Percentiles rank a stretch among this genome's conserved stretches.
phyloP scores from a whole-genome alignment of 35 echinoderm and acorn worm genomes.

The Eucidaris tribuloides region DNA sequence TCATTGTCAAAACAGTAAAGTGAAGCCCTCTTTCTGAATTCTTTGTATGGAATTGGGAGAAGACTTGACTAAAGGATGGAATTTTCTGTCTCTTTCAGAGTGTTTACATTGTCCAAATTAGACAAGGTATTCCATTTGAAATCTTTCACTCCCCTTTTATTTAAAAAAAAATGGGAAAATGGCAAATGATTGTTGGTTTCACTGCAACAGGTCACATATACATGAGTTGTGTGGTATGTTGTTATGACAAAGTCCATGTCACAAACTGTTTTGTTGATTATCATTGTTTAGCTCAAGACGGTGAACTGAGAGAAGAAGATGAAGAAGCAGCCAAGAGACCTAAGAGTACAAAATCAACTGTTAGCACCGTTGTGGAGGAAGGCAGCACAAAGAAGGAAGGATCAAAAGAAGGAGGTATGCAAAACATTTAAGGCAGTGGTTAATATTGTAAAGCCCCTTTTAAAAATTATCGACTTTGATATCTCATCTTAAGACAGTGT shows the following conservation, averaged over 20 bases:
- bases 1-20: no score
- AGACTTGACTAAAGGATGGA: no score
- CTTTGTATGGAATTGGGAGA: no score
- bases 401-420: background rate
- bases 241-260: background rate
- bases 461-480: background rate
- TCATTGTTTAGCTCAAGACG: background rate
- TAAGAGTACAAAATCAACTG: background rate
- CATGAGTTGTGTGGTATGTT: background rate
- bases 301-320: background rate
- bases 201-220: background rate
- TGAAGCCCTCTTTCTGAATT: no score
- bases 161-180: background rate
- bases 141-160: background rate
- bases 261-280: background rate
- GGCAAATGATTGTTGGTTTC: background rate
- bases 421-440: background rate
- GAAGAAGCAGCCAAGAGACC: background rate
- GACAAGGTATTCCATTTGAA: background rate
- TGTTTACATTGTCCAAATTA: no score
- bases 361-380: conserved; percentile 3
- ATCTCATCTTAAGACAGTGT: background rate
- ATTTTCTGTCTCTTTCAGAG: no score
- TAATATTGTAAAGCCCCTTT: background rate
- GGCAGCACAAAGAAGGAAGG: background rate